phyloP scores from a whole-genome alignment of 2,113 vertebrate genomes.

The Equus quagga region DNA sequence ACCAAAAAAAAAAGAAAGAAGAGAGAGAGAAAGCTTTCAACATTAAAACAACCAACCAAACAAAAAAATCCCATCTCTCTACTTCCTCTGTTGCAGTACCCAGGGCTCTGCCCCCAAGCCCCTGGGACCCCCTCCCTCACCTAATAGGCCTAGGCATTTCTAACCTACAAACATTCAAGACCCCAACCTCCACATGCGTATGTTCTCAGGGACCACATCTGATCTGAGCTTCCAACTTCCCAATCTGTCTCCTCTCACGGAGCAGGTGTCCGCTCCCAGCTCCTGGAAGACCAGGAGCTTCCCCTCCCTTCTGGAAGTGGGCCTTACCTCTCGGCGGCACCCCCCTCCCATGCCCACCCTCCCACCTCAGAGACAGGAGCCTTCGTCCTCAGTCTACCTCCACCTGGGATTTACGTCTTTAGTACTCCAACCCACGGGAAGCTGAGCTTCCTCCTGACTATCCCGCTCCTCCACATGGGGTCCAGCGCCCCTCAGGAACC shows the following conservation, averaged over 20 bases:
- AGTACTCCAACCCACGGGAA: not conserved
- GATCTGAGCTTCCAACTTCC: not conserved
- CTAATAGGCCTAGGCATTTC: not conserved
- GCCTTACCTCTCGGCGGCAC: no score
- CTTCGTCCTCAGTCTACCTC: not conserved
- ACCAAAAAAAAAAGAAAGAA: no score
- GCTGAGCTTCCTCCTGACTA: not conserved
- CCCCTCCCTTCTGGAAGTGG: not conserved
- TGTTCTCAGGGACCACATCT: not conserved
- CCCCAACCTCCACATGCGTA: fast-evolving
- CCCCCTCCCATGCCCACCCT: no score
- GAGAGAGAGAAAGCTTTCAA: no score
- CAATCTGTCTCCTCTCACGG: not conserved
- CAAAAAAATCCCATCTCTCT: not conserved
- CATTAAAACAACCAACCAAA: no score
- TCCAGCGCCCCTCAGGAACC: not conserved
- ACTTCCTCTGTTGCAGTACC: not conserved
- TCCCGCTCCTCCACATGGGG: no score
- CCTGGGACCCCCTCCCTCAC: not conserved
- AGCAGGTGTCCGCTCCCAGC: not conserved
- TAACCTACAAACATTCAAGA: not conserved
- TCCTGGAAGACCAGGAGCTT: not conserved
- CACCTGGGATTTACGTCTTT: not conserved
- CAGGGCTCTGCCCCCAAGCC: not conserved
- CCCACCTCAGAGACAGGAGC: not conserved